A percentile compares a stretch with the other conserved stretches of the same genome.
Evolutionary conservation across 2,113 vertebrate genomes (phyloP).

Genomic region (Edolisoma coerulescens): DNA sequence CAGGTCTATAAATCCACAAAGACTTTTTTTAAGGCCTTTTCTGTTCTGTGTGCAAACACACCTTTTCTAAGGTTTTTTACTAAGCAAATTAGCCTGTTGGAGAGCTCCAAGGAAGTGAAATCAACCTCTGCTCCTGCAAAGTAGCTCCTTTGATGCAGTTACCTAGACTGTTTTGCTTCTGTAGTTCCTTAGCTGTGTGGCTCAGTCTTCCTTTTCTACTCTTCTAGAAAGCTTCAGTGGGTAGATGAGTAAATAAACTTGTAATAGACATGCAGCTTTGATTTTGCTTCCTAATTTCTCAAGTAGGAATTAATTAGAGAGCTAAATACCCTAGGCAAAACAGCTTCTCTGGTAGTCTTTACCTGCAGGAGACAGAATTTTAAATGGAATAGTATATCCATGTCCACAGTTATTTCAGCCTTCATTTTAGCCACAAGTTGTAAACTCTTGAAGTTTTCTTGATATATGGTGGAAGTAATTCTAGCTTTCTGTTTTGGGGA

Average conservation of each 20-base stretch:
- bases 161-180: background rate
- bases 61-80: background rate
- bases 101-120: background rate
- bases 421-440: background rate
- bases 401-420: background rate
- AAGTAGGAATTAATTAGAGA: conserved; percentile 12
- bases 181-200: background rate
- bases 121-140: background rate
- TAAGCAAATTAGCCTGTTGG: background rate
- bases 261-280: background rate
- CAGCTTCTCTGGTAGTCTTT: background rate
- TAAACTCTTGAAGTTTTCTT: background rate
- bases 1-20: background rate
- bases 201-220: background rate
- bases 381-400: background rate
- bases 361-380: conserved; percentile 3
- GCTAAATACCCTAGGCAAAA: background rate
- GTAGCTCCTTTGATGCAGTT: background rate
- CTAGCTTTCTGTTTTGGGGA: background rate
- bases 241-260: conserved; percentile 10
- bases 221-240: background rate
- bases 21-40: background rate
- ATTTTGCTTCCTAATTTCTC: conserved; percentile 20
- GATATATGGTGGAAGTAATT: background rate
- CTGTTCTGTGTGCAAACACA: background rate